These are phyloP conservation scores for Mus minutoides DNA, from an alignment of 2,797 vertebrate genomes.

Conservation along the genomic window DNA sequence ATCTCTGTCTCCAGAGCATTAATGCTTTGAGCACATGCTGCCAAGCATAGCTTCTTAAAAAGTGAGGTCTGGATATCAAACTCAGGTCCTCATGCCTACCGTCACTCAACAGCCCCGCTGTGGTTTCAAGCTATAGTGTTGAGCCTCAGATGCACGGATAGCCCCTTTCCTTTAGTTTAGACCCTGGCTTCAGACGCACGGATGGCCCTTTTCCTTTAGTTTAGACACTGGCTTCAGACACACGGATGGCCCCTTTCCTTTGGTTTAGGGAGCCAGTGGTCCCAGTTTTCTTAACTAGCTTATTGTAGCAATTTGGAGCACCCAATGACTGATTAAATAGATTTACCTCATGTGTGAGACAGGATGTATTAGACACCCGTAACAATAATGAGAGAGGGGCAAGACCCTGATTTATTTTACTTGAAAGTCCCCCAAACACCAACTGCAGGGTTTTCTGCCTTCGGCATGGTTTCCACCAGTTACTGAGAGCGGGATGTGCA, in stretches of 20 bases:
- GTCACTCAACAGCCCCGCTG: no score
- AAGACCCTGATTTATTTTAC: not conserved
- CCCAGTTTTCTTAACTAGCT: not conserved
- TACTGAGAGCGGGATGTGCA: rapidly evolving
- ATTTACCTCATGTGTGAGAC: not conserved
- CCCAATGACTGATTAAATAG: not conserved
- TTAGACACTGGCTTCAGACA: no score
- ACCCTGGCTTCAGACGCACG: rapidly evolving
- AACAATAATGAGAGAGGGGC: not conserved
- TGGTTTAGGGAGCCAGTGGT: no score
- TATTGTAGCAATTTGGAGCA: not conserved
- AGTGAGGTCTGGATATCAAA: not conserved
- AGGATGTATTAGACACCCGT: not conserved
- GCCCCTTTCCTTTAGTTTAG: no score
- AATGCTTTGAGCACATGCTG: not conserved
- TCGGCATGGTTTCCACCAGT: rapidly evolving
- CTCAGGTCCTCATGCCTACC: not conserved
- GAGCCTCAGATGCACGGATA: no score
- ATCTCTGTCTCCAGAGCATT: not conserved
- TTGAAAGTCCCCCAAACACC: not conserved
- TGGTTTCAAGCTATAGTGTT: rapidly evolving
- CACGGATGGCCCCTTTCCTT: not conserved
- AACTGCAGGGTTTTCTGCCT: not conserved
- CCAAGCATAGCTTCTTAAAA: not conserved
- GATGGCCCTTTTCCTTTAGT: not conserved